phyloP scores from a whole-genome alignment of 2,888 invertebrate species.

The Hymenopus coronatus region DNA sequence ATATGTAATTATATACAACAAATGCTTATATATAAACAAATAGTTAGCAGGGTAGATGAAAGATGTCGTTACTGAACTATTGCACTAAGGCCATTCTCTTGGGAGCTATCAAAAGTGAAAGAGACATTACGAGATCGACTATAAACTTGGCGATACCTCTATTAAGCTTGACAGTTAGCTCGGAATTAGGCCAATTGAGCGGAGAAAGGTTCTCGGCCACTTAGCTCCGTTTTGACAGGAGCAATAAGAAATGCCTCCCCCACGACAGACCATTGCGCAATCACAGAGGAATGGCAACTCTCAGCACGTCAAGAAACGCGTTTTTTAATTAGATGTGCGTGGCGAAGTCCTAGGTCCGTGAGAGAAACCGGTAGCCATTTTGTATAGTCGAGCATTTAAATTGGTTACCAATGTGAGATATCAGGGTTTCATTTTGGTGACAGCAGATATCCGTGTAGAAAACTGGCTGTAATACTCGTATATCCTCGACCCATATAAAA shows the following conservation, averaged over 20 bases:
- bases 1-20: too few relatives aligned
- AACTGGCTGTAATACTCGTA: too few relatives aligned
- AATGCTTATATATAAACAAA: too few relatives aligned
- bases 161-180: neutral
- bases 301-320: neutral
- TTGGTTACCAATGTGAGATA: too few relatives aligned
- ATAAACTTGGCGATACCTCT: neutral
- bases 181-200: neutral
- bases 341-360: too few relatives aligned
- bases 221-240: neutral
- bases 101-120: neutral
- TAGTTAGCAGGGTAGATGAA: too few relatives aligned
- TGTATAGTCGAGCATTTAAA: too few relatives aligned
- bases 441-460: too few relatives aligned
- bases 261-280: neutral
- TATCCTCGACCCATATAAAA: too few relatives aligned
- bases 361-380: neutral
- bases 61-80: too few relatives aligned
- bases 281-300: neutral
- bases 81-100: too few relatives aligned
- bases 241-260: neutral
- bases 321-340: neutral
- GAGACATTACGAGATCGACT: neutral
- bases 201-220: neutral
- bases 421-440: too few relatives aligned